A percentile compares a stretch with the other conserved stretches of the same genome.
Conservation (phyloP, 2,888 invertebrate species). For the Ashinkailepas kermadecensis region DNA sequence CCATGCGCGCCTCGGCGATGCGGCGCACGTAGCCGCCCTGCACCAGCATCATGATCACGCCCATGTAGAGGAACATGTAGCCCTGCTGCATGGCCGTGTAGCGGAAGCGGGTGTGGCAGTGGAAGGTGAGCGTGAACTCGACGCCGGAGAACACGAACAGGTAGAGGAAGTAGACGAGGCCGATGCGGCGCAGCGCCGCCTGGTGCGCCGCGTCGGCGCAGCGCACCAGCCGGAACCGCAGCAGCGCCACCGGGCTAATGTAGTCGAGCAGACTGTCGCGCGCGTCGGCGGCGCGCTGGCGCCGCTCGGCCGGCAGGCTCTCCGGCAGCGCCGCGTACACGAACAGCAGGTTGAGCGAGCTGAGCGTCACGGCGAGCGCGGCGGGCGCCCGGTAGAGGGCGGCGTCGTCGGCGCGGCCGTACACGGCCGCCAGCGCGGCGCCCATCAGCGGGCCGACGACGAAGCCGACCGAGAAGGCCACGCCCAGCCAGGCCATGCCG, state of each 20-base stretch:
- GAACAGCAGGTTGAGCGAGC: slow-evolving; percentile 67
- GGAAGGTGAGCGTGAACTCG: slow-evolving; percentile 94
- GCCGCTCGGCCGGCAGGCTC: slow-evolving; percentile 62
- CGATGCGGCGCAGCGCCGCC: slow-evolving; percentile 57
- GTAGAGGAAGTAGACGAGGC: slow-evolving; percentile 78
- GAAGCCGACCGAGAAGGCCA: slow-evolving; percentile 97
- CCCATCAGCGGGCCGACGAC: slow-evolving; percentile 92
- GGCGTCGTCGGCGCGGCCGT: slow-evolving; percentile 53
- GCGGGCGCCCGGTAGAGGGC: slow-evolving; percentile 78
- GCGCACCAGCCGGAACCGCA: slow-evolving; percentile 3
- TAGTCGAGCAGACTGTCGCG: slow-evolving; percentile 21
- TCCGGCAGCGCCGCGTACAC: slow-evolving; percentile 68
- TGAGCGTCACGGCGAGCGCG: slow-evolving; percentile 62
- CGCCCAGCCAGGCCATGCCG: slow-evolving; percentile 96
- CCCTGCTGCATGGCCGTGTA: slow-evolving; percentile 95
- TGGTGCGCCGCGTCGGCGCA: slow-evolving; percentile 48
- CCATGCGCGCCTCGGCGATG: slow-evolving; percentile 72
- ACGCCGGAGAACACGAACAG: slow-evolving; percentile 91
- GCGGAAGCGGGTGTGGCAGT: slow-evolving; percentile 84
- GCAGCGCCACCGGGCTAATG: slow-evolving; percentile 28
- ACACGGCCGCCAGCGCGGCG: slow-evolving; percentile 83
- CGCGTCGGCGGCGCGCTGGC: slow-evolving; percentile 27
- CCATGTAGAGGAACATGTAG: slow-evolving; percentile 92
- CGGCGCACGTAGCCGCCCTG: slow-evolving; percentile 84
- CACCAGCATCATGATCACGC: slow-evolving; percentile 79